Base-by-base conservation (phyloP, 1,140 invertebrate genomes). In the Pectinophora gossypiella region DNA sequence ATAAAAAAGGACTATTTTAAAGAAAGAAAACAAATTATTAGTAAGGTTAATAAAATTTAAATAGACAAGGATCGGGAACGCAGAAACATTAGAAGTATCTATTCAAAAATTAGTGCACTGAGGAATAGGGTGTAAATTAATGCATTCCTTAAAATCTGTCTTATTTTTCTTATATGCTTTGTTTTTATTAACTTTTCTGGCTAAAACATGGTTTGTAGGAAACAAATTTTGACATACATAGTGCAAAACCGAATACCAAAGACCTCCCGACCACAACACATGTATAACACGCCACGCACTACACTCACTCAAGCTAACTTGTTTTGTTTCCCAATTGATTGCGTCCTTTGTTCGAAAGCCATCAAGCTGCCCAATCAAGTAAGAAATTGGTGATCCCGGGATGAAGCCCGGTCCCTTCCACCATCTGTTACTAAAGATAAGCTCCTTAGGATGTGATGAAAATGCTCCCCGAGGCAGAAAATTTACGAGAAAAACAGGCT, bases 361-460 rank as follows among this genome's bases (percentile, higher is more conserved):
- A 80, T 82, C 78, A 79, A 57, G 47, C 59, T 64, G 70, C 56
- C 68, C 69, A 83, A 83, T 80, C 79, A 80, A 76, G 79, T 78
- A 83, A 73, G 76, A 83, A 83, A 80, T 80, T 78, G 75, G 72
- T 73, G 72, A 80, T 83, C 70, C 64, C 64, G 59, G 42, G 36
- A 53, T 44, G 59, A 56, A 22, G 45, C 48, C 22, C 40, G 49
- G 52, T 56, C 59, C 58, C 59, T 55, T 60, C 36, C 16, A 18
- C 12, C 36, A 54, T 52, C 65, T 72, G 72, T 70, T 71, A 61
- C 59, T 51, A 52, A 60, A 68, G 69, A 76, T 72, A 76, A 76
- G 69, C 68, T 71, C 53, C 65, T 71, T 63, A 61, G 47, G 53
- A 64, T 59, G 58, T 61, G 62, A 70, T 70, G 66, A 66, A 71